These are phyloP conservation scores for Pollenia amentaria DNA, from an alignment of 2,888 invertebrate species.

Conservation along the genomic window DNA sequence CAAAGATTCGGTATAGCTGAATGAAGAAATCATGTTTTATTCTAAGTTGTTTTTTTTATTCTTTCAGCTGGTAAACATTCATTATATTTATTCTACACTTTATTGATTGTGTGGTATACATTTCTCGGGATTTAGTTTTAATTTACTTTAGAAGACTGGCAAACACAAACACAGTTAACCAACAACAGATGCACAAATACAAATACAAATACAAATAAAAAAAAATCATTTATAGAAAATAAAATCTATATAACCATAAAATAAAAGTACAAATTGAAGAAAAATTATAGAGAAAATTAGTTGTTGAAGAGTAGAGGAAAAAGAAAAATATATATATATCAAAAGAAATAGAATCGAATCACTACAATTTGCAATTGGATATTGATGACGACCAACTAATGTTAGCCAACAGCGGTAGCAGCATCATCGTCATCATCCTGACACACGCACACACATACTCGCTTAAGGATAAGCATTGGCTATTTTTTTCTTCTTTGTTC, in stretches of 20 bases:
- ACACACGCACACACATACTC: neutral
- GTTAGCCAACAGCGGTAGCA: conserved; percentile 37
- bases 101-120: conserved; percentile 68
- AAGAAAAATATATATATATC: conserved; percentile 11
- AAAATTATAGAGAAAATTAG: conserved; percentile 33
- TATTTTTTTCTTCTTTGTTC: neutral
- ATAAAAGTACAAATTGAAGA: conserved; percentile 42
- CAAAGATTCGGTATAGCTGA: too few relatives aligned
- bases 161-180: conserved; percentile 15
- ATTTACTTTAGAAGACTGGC: conserved; percentile 56
- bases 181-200: conserved; percentile 61
- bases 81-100: conserved; percentile 64
- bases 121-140: conserved; percentile 65
- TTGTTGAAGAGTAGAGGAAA: neutral
- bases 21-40: too few relatives aligned
- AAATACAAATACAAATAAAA: conserved; percentile 9
- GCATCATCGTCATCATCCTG: conserved; percentile 14
- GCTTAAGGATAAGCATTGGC: neutral
- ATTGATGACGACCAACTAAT: conserved; percentile 71
- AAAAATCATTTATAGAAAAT: conserved; percentile 9
- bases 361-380: conserved; percentile 70
- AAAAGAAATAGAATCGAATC: conserved; percentile 57
- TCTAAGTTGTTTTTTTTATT: conserved; percentile 4
- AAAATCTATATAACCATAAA: conserved; percentile 55
- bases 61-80: conserved; percentile 37